Evolutionary conservation across 2,888 invertebrate genomes (phyloP).

Genomic region (Blera fallax): DNA sequence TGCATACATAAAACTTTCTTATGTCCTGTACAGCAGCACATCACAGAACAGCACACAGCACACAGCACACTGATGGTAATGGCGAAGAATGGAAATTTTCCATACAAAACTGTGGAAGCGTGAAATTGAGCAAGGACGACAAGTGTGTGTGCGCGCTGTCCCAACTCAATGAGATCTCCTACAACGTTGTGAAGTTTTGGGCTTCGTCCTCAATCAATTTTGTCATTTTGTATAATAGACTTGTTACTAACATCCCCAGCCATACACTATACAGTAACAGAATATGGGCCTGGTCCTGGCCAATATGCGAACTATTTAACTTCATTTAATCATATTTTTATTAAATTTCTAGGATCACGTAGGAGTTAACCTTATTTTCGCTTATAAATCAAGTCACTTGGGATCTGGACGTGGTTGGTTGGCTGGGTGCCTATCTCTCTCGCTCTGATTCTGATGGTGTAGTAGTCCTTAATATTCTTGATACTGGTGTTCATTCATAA

Average conservation of each 20-base stretch:
- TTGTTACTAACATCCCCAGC: conserved; percentile 31
- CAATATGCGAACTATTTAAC: conserved; percentile 50
- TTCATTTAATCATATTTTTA: conserved; percentile 57
- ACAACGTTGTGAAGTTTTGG: conserved; percentile 6
- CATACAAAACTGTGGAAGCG: conserved; percentile 62
- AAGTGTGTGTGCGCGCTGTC: conserved; percentile 22
- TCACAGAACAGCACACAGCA: neutral
- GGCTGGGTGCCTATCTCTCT: neutral
- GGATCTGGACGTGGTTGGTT: conserved; percentile 31
- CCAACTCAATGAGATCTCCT: neutral
- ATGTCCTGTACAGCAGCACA: conserved; percentile 51
- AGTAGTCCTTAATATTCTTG: conserved; percentile 14
- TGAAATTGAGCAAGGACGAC: conserved; percentile 65
- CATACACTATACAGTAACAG: no score
- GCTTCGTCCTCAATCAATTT: conserved; percentile 62
- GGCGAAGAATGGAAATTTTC: conserved; percentile 61
- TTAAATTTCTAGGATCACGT: conserved; percentile 64
- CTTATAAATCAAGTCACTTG: conserved; percentile 65
- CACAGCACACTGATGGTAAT: conserved; percentile 6
- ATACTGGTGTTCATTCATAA: conserved; percentile 44
- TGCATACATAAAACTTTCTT: conserved; percentile 67
- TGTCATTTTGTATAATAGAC: conserved; percentile 66
- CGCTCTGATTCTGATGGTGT: neutral
- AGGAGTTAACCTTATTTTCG: conserved; percentile 39
- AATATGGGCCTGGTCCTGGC: neutral